Percentiles rank a stretch among this genome's conserved stretches.
Conservation (phyloP, 2,888 invertebrate genomes). For the Lamproptera curius region DNA sequence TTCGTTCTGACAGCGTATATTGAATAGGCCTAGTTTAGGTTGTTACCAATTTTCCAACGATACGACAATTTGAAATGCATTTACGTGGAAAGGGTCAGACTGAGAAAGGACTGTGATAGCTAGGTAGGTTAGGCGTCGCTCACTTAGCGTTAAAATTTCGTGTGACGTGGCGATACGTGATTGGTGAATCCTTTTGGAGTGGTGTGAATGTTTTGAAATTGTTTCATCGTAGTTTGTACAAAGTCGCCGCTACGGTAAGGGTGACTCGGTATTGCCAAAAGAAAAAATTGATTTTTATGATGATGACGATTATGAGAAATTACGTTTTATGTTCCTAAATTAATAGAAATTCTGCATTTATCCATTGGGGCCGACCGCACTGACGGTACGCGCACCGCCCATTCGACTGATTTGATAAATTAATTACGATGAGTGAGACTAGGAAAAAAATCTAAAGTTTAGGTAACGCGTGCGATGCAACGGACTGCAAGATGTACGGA, state of each 20-base stretch:
- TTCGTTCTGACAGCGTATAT: conserved; percentile 61
- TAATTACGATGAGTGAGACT: conserved; percentile 65
- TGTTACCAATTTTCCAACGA: conserved; percentile 72
- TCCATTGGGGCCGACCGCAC: conserved; percentile 32
- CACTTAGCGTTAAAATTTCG: conserved; percentile 68
- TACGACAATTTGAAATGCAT: conserved; percentile 69
- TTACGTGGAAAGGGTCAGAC: conserved; percentile 75
- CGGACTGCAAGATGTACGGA: conserved; percentile 60
- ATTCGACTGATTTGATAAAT: conserved; percentile 65
- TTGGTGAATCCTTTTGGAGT: conserved; percentile 44
- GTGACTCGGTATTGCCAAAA: conserved; percentile 44
- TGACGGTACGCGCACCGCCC: conserved; percentile 34
- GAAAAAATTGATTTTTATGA: too few species aligned
- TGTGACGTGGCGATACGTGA: conserved; percentile 47
- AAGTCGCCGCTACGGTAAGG: conserved; percentile 30
- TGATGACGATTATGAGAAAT: conserved; percentile 25
- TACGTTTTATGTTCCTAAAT: conserved; percentile 47
- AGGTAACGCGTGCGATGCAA: conserved; percentile 59
- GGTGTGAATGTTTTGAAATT: conserved; percentile 46
- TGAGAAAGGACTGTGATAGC: conserved; percentile 78
- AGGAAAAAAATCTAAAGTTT: conserved; percentile 62
- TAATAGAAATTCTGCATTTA: conserved; percentile 42
- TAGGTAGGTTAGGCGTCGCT: conserved; percentile 74
- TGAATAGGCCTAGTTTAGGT: conserved; percentile 65
- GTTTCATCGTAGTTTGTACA: conserved; percentile 34